Evolutionary conservation across 1,140 invertebrate species (phyloP).

Genomic region (Myzus persicae): DNA sequence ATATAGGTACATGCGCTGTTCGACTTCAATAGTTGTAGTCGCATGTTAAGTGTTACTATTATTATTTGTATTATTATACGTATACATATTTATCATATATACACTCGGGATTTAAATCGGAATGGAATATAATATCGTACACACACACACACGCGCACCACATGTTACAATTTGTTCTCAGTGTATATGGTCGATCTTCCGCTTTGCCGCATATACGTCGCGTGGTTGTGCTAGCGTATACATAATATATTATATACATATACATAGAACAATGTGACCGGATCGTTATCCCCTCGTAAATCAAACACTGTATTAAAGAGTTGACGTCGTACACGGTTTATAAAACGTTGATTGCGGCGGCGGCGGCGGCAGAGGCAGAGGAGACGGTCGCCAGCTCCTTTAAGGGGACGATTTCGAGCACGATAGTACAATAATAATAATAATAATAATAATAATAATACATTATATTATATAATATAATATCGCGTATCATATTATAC

Average conservation of each 20-base stretch:
- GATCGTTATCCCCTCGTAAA: slow-evolving; percentile 53
- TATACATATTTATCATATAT: not conserved
- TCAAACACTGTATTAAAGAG: slow-evolving; percentile 49
- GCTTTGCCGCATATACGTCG: not conserved
- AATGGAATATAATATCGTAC: not conserved
- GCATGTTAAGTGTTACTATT: not conserved
- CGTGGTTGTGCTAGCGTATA: not conserved
- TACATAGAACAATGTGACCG: slow-evolving; percentile 42
- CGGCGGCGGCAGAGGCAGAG: not conserved
- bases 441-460: not conserved
- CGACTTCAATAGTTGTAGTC: not conserved
- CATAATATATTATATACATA: not conserved
- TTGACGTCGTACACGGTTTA: slow-evolving; percentile 45
- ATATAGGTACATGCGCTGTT: too few species aligned
- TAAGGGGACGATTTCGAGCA: slow-evolving; percentile 33
- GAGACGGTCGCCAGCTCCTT: not conserved
- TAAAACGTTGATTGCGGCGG: slow-evolving; percentile 47
- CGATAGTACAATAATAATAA: not conserved
- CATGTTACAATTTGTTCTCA: slow-evolving; percentile 39
- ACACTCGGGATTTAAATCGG: not conserved
- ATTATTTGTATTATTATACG: not conserved
- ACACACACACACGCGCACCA: too few species aligned
- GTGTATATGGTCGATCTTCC: slow-evolving; percentile 30
- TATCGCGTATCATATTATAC: not conserved
- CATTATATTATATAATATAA: not conserved